These are phyloP conservation scores for Epizoanthus scotinus DNA, from an alignment of 92 coral and sea anemone genomes.

Conservation along the genomic window DNA sequence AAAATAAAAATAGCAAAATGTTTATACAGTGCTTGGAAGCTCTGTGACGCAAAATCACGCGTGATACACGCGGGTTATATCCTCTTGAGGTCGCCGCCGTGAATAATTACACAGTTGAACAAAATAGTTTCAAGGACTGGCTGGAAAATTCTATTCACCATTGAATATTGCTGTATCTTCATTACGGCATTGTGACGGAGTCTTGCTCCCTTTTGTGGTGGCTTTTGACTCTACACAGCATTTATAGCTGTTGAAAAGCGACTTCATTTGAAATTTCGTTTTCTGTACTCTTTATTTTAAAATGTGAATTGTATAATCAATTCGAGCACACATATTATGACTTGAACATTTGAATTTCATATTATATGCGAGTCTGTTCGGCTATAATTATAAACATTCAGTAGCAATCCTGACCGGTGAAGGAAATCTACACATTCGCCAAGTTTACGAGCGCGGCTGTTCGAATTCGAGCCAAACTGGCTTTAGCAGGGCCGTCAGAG, in stretches of 20 bases:
- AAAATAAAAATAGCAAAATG: too few species aligned
- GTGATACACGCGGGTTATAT: too few species aligned
- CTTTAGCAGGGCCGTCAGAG: constrained; percentile 26
- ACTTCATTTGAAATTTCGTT: neutral
- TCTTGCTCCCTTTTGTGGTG: too few species aligned
- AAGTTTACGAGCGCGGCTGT: constrained; percentile 27
- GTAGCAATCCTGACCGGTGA: constrained; percentile 24
- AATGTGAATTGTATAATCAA: constrained; percentile 19
- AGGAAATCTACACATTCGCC: constrained; percentile 5
- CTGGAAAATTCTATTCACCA: too few species aligned
- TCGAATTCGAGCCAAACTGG: constrained; percentile 32
- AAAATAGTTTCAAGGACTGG: too few species aligned
- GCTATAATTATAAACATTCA: constrained; percentile 28
- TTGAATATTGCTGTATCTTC: too few species aligned
- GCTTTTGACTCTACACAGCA: too few species aligned
- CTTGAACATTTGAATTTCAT: neutral
- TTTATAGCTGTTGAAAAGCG: neutral
- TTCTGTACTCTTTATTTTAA: constrained; percentile 11
- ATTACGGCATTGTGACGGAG: too few species aligned
- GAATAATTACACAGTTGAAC: too few species aligned
- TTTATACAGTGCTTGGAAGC: too few species aligned
- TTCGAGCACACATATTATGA: neutral
- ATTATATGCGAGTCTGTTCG: constrained; percentile 32
- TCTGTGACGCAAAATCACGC: too few species aligned
- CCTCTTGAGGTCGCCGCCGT: too few species aligned